A percentile compares a stretch with the other conserved stretches of the same genome.
phyloP scores from a whole-genome alignment of 2,888 invertebrate genomes.

The Phragmatobia fuliginosa region DNA sequence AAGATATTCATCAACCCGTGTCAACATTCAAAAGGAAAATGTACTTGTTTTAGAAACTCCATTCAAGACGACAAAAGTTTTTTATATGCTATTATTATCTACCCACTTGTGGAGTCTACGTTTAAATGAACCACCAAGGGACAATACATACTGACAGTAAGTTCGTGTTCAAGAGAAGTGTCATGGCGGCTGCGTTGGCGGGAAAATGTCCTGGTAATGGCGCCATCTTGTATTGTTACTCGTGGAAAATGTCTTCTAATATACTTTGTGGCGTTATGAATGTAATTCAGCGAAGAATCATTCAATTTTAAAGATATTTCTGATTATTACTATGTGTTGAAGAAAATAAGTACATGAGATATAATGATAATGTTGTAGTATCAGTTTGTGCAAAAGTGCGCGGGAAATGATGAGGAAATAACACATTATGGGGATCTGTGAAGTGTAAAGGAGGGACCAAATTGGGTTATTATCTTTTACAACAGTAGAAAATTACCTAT shows the following conservation, averaged over 20 bases:
- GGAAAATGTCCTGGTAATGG: constrained; percentile 44
- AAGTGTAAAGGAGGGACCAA: constrained; percentile 9
- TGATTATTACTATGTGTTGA: not conserved
- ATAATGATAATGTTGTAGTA: not conserved
- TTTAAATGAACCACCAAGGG: constrained; percentile 43
- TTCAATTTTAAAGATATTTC: not conserved
- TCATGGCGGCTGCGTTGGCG: constrained; percentile 56
- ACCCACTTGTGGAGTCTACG: constrained; percentile 47
- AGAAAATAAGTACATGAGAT: not conserved
- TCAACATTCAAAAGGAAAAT: constrained; percentile 46
- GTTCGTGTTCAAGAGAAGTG: constrained; percentile 47
- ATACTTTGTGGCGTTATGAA: constrained; percentile 14
- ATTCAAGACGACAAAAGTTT: constrained; percentile 39
- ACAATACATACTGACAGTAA: constrained; percentile 52
- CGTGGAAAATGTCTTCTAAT: constrained; percentile 35
- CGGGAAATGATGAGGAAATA: constrained; percentile 18
- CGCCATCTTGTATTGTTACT: constrained; percentile 47
- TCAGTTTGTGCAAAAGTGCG: not conserved
- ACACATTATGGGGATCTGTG: constrained; percentile 12
- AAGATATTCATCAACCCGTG: constrained; percentile 45
- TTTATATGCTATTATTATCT: constrained; percentile 23
- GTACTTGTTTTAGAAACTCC: constrained; percentile 28
- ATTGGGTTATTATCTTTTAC: constrained; percentile 24
- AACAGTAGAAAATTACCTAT: constrained; percentile 16
- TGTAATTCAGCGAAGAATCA: not conserved